A percentile compares a stretch with the other conserved stretches of the same genome.
Evolutionary conservation across 2,797 vertebrate species (phyloP).

Genomic region (Simalia tracyae): DNA sequence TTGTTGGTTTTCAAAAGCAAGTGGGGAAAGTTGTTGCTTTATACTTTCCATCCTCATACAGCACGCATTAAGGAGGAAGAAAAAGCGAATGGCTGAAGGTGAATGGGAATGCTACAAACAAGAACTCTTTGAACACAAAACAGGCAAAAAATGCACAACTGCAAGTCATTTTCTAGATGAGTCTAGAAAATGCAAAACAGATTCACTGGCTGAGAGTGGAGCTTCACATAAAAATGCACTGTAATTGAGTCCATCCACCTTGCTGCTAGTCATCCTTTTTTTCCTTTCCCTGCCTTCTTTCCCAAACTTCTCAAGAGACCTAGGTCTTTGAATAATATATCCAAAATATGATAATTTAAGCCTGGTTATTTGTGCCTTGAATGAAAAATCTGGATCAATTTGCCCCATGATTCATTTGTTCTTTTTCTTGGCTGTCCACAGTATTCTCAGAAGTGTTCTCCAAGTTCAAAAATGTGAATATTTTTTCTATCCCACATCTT

Average conservation of each 20-base stretch:
- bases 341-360: not conserved
- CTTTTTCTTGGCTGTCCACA: not conserved
- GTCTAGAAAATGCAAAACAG: slow-evolving; percentile 18
- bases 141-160: not conserved
- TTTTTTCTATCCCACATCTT: not conserved
- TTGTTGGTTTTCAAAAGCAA: not conserved
- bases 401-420: not conserved
- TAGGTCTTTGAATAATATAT: not conserved
- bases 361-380: not conserved
- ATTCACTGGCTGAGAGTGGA: not conserved
- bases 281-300: not conserved
- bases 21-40: not conserved
- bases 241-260: not conserved
- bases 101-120: not conserved
- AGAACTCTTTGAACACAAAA: not conserved
- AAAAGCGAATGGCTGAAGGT: not conserved
- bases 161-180: not conserved
- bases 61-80: not conserved
- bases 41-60: slow-evolving; percentile 9
- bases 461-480: not conserved
- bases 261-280: not conserved
- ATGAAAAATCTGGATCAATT: not conserved
- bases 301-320: not conserved
- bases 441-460: not conserved
- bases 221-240: slow-evolving; percentile 9